Evolutionary conservation across 2,113 vertebrate genomes (phyloP).

Genomic region (Hippopotamus amphibius): DNA sequence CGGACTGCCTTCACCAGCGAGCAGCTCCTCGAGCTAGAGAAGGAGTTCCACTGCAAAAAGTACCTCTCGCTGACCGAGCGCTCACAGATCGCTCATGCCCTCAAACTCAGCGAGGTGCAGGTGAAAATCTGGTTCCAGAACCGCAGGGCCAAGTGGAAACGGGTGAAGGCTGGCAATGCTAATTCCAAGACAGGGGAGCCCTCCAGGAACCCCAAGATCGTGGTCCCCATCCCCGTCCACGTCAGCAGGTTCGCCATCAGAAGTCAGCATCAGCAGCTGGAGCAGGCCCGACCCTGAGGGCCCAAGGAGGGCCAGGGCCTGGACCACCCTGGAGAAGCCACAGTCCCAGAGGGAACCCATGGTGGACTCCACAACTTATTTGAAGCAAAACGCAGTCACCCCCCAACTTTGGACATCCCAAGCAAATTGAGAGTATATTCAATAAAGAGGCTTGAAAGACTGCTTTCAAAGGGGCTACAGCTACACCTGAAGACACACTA

Average conservation of each 20-base stretch:
- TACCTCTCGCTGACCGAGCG: conserved; percentile 98
- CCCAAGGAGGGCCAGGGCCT: neutral
- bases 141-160: conserved; percentile 98
- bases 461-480: conserved; percentile 62
- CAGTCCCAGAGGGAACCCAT: neutral
- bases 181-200: conserved; percentile 98
- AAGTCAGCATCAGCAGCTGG: conserved; percentile 99
- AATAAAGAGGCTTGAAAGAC: conserved; percentile 28
- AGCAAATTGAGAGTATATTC: conserved; percentile 43
- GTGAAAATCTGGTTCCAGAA: conserved; percentile 99
- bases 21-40: conserved; percentile 98
- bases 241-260: conserved; percentile 98
- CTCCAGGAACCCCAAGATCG: conserved; percentile 97
- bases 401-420: conserved; percentile 45
- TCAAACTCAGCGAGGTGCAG: conserved; percentile 99
- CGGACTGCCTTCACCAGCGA: conserved; percentile 99
- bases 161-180: conserved; percentile 98
- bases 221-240: conserved; percentile 98
- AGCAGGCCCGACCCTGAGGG: conserved; percentile 95
- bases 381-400: conserved; percentile 9
- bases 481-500: conserved; percentile 69
- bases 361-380: neutral
- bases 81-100: conserved; percentile 98
- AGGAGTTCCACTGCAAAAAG: conserved; percentile 99
- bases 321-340: neutral